These are phyloP conservation scores for Leptodactylus fallax DNA, from an alignment of 2,797 vertebrate species.

Conservation along the genomic window DNA sequence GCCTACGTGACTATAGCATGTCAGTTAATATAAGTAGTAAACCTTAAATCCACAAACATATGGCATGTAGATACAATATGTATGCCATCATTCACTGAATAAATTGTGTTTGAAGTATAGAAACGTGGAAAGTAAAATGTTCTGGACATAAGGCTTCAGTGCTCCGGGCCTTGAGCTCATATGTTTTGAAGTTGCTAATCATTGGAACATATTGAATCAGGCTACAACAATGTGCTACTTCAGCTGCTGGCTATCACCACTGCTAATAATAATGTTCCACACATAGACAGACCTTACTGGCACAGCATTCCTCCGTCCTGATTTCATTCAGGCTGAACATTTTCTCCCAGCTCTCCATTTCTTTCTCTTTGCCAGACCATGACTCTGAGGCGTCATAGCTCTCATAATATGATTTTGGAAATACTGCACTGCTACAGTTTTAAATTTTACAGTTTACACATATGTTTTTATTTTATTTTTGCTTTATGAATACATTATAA, in stretches of 20 bases:
- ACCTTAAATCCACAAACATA: too few species aligned
- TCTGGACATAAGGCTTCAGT: slow-evolving; percentile 41
- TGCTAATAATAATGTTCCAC: slow-evolving; percentile 52
- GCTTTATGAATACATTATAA: too few species aligned
- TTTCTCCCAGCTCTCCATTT: slow-evolving; percentile 25
- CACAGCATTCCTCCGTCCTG: slow-evolving; percentile 29
- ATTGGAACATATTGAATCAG: slow-evolving; percentile 54
- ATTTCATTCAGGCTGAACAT: slow-evolving; percentile 33
- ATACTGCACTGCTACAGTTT: background rate
- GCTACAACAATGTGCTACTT: slow-evolving; percentile 55
- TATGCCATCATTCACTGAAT: background rate
- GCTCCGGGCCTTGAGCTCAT: slow-evolving; percentile 28
- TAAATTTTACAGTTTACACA: slow-evolving; percentile 2
- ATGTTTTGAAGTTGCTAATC: slow-evolving; percentile 37
- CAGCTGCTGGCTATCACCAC: slow-evolving; percentile 47
- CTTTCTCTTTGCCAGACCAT: slow-evolving; percentile 12
- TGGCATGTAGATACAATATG: too few species aligned
- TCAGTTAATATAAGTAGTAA: too few species aligned
- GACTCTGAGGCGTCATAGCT: background rate
- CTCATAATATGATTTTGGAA: background rate
- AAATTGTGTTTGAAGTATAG: background rate
- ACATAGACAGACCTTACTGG: slow-evolving; percentile 49
- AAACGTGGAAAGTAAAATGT: background rate
- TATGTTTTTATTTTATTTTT: too few species aligned
- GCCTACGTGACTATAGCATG: too few species aligned